Percentiles rank a stretch among this genome's conserved stretches.
These are phyloP conservation scores for Salminus brasiliensis DNA, from an alignment of 2,113 vertebrate genomes.

Conservation along the genomic window DNA sequence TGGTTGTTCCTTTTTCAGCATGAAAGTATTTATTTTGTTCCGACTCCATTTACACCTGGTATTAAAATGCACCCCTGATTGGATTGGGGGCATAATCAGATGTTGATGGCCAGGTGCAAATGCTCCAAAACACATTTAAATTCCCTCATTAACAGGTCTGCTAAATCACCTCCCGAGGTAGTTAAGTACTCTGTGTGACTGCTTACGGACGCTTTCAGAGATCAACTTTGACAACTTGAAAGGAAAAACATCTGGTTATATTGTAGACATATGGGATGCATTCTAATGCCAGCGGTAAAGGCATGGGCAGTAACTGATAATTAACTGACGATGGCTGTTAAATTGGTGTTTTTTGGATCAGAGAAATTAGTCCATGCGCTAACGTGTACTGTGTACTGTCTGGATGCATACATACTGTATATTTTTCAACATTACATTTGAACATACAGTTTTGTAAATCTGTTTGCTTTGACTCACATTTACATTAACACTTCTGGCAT, in stretches of 20 bases:
- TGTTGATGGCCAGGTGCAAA: conserved; percentile 35
- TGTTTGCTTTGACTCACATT: too few species aligned
- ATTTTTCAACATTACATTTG: too few species aligned
- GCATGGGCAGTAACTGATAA: neutral
- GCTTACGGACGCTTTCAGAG: neutral
- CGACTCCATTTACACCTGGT: conserved; percentile 2
- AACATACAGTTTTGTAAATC: too few species aligned
- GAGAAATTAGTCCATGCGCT: too few species aligned
- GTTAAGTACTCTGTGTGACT: neutral
- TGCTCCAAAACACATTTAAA: conserved; percentile 29
- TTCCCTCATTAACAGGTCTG: conserved; percentile 21
- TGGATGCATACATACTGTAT: too few species aligned
- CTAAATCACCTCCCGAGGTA: neutral
- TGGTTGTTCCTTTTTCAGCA: neutral
- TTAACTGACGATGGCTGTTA: neutral
- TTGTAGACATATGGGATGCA: conserved; percentile 4
- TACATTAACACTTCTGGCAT: too few species aligned
- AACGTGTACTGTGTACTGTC: too few species aligned
- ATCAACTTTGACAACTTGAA: neutral
- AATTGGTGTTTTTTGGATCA: neutral
- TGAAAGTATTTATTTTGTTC: neutral
- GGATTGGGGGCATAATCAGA: neutral
- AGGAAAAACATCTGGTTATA: neutral
- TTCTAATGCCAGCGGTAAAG: neutral
- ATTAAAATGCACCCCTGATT: neutral